Evolutionary conservation across 2,888 invertebrate species (phyloP).

Genomic region (Epirrita christyi): DNA sequence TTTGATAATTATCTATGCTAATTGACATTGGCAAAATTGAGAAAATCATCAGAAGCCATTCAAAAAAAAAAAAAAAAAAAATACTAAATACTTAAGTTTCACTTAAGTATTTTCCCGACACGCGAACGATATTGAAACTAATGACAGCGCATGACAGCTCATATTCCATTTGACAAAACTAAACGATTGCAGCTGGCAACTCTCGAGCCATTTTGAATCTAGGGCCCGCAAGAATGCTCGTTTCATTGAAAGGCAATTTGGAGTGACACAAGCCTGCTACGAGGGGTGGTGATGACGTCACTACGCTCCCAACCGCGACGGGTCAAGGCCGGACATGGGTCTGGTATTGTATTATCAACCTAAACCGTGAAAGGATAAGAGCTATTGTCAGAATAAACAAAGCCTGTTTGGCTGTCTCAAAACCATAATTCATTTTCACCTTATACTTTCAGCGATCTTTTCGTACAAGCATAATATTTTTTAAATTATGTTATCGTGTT

Average conservation of each 20-base stretch:
- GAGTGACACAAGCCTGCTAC: conserved; percentile 16
- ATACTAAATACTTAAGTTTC: too few relatives aligned
- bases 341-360: conserved; percentile 18
- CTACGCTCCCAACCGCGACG: conserved; percentile 36
- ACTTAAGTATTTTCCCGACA: too few relatives aligned
- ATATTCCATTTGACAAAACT: neutral
- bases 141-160: neutral
- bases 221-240: conserved; percentile 2
- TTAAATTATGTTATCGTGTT: too few relatives aligned
- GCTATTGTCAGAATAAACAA: conserved; percentile 11
- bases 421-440: conserved; percentile 24
- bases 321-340: conserved; percentile 47
- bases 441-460: conserved; percentile 17
- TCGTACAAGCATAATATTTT: conserved; percentile 13
- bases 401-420: conserved; percentile 9
- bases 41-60: too few relatives aligned
- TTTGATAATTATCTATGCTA: too few relatives aligned
- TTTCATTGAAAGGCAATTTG: conserved; percentile 12
- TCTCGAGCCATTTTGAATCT: neutral
- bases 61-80: too few relatives aligned
- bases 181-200: neutral
- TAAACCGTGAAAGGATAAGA: neutral
- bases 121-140: neutral
- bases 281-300: conserved; percentile 49
- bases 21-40: too few relatives aligned